Conservation (phyloP, 1,140 invertebrate genomes). For the Eueides isabella region DNA sequence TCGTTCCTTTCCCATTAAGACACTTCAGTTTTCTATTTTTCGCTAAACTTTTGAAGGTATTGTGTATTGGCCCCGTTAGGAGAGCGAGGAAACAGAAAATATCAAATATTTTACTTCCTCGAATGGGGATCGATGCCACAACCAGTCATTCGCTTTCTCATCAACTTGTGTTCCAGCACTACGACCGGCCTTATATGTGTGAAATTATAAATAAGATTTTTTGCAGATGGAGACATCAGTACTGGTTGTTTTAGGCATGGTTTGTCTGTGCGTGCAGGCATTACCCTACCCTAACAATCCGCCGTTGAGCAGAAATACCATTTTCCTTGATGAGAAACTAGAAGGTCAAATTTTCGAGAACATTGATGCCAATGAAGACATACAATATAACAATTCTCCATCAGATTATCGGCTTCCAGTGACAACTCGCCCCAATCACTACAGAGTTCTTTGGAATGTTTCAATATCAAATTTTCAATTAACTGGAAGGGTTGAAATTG, state of each 20-base stretch:
- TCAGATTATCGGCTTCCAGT: slow-evolving; percentile 64
- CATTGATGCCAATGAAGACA: slow-evolving; percentile 32
- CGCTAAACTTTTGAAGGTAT: not conserved
- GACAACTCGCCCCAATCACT: slow-evolving; percentile 83
- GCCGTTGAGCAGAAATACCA: slow-evolving; percentile 51
- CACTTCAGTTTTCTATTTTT: no score
- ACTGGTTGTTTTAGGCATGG: slow-evolving; percentile 49
- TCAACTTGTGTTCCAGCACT: no score
- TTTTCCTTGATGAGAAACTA: slow-evolving; percentile 63
- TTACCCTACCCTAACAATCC: slow-evolving; percentile 45
- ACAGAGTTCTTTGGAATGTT: slow-evolving; percentile 70
- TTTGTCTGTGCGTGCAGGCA: slow-evolving; percentile 41
- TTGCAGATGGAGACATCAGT: slow-evolving; percentile 67
- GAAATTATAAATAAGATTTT: not conserved
- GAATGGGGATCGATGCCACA: no score
- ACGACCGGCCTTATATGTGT: no score
- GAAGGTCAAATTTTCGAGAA: slow-evolving; percentile 62
- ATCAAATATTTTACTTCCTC: no score
- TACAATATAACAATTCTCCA: slow-evolving; percentile 16
- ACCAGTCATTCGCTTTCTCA: no score
- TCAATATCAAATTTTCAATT: slow-evolving; percentile 72
- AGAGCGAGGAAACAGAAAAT: no score
- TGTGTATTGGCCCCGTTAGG: no score
- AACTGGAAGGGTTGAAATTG: slow-evolving; percentile 83
- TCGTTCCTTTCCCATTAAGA: no score